Base-by-base conservation (phyloP, 2,113 vertebrate genomes). In the Mellivora capensis region DNA sequence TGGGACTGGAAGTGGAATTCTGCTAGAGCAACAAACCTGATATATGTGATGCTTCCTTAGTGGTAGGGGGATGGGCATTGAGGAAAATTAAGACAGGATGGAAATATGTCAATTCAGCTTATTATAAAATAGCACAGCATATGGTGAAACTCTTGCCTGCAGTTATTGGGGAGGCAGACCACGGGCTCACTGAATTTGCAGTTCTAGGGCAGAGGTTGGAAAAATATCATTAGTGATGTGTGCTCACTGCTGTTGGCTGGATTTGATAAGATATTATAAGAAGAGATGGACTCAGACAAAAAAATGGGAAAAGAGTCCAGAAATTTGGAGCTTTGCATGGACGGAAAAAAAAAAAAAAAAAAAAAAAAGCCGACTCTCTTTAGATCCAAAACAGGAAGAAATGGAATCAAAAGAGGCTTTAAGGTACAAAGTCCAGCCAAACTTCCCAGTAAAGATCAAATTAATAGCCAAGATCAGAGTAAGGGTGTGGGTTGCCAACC, bases 11-110 rank as follows among this genome's bases (percentile, higher is more conserved):
- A 27, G 11, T 52, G 11, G 67, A 71, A 20, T 57, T 72, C 44
- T 34, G 17, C 37, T 54, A 71, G 27, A 42, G 25, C 39, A 61
- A 20, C 39, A 31, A 57, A 39, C 3, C 34, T 44, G 20, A 89
- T 76, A 61, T 3, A 4, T 0, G 2, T 52, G n/a, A 34, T 34
- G 17, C 29, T 64, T 47, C 25, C 59, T 37, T 77, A 1, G 0
- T 15, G 34, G 49, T 18, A 0, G 2, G 12, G 44, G 57, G 80
- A 64, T 4, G n/a, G 39, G 52, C 59, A 67, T 0, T 10, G 90
- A 82, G 23, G 84, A n/a, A 61, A 86, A 57, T 6, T 23, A 14
- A 25, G 20, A 62, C 44, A 47, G 29, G 72, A 21, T 23, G n/a
- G 20, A 77, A 62, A 34, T 79, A 6, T 3, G 17, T 85, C 42